phyloP scores from a whole-genome alignment of 2,113 vertebrate genomes.

The Actinemys pallida region DNA sequence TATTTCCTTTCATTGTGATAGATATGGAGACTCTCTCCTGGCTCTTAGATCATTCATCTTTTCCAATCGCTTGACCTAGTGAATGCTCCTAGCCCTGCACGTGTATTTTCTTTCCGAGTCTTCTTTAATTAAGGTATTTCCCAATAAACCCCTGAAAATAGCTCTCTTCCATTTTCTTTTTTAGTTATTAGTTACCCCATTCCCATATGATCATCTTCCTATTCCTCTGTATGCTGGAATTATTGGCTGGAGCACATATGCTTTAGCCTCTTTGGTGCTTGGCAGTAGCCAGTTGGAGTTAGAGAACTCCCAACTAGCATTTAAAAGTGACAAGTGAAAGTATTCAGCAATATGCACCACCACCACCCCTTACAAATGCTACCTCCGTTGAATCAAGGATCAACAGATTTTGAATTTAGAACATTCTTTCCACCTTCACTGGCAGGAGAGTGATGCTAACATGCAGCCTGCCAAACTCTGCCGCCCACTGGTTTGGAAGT shows the following conservation, averaged over 20 bases:
- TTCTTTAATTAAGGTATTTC: neutral
- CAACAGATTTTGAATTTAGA: neutral
- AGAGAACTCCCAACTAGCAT: neutral
- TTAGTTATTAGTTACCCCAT: neutral
- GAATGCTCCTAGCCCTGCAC: slow-evolving; percentile 5
- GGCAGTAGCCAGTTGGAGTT: neutral
- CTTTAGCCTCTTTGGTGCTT: neutral
- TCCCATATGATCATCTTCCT: neutral
- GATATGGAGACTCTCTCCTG: slow-evolving; percentile 40
- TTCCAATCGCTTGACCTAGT: neutral
- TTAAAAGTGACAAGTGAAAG: neutral
- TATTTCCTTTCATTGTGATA: slow-evolving; percentile 38
- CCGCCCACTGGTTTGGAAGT: neutral
- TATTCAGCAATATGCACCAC: too few species aligned
- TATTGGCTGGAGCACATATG: neutral
- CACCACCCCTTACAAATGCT: too few species aligned
- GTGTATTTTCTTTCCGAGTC: slow-evolving; percentile 50
- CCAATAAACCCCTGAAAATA: neutral
- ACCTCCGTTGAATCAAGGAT: neutral
- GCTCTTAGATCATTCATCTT: slow-evolving; percentile 36
- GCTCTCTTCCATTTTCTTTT: neutral
- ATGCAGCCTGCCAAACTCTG: neutral
- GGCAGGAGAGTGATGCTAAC: neutral
- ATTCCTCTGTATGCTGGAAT: neutral
- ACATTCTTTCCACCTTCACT: neutral